Evolutionary conservation across 2,888 invertebrate species (phyloP), one percentile per base, ranked within the genome.

Genomic region (Leptopilina syphax): DNA sequence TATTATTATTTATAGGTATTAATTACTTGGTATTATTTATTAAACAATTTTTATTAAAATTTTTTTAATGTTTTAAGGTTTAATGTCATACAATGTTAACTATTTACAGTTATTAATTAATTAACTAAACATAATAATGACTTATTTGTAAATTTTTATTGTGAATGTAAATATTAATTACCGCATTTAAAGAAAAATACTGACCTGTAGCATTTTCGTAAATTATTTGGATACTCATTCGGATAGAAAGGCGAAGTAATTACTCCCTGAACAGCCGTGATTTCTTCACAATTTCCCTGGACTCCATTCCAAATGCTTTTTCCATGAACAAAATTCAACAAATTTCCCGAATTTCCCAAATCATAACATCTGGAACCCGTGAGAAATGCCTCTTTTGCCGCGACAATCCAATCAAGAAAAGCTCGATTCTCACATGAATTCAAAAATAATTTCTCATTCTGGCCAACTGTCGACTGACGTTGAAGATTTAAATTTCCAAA

Each of bases 231-330:
- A 87, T 93, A 93, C 81, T 86, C 88, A 78, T 87, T 88, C 3
- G 93, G 93, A 89, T 93, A 93, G 63, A 91, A 90, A 2, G 93
- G 92, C 78, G 92, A 93, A 63, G 89, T 89, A 57, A 93, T 88
- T 67, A 89, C 89, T n/a, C 93, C 93, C 80, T 88, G 87, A 12
- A 82, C 66, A 13, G 86, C 87, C 79, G 86, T 84, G 34, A 93
- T 83, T 50, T 90, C 87, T 47, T 90, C 83, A 85, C 93, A 93
- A 77, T 88, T 87, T 9, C 65, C 80, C 24, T 77, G 18, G 5
- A 63, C 70, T 63, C 10, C 0, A 81, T 79, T 13, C 79, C 81
- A 63, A 79, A 65, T 3, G 73, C 77, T 10, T 34, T 9, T 63
- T 60, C 24, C 77, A 60, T 77, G 13, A 67, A 24, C 47, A 63